Percentiles rank a stretch among this genome's conserved stretches.
Conservation (phyloP, 2,888 invertebrate species). For the Agrotis exclamationis region DNA sequence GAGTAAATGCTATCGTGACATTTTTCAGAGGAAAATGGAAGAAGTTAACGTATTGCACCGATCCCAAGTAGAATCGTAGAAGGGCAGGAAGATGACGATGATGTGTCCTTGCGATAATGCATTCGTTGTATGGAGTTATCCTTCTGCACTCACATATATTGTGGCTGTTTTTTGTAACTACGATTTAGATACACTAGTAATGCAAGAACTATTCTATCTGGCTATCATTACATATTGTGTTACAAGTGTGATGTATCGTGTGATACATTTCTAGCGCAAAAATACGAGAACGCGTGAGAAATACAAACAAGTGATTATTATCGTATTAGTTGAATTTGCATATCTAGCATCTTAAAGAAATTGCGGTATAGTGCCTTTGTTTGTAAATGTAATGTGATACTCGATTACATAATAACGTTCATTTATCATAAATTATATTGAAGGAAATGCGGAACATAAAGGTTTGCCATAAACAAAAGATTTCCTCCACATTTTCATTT, state of each 20-base stretch:
- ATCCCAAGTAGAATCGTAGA: too few relatives aligned
- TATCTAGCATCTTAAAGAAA: constrained; percentile 2
- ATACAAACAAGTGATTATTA: constrained; percentile 8
- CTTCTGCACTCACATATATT: neutral
- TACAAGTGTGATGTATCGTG: constrained; percentile 23
- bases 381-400: neutral
- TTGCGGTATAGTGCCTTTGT: neutral
- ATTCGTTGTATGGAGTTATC: neutral
- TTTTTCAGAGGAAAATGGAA: too few relatives aligned
- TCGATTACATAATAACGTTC: neutral
- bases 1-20: too few relatives aligned
- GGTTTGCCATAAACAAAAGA: neutral
- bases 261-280: constrained; percentile 12
- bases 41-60: too few relatives aligned
- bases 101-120: too few relatives aligned
- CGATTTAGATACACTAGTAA: constrained; percentile 17
- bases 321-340: constrained; percentile 15
- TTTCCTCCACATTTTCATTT: neutral
- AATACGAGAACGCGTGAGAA: constrained; percentile 36
- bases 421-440: neutral
- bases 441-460: neutral
- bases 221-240: constrained; percentile 1
- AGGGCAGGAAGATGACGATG: too few relatives aligned
- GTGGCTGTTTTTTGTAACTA: constrained; percentile 31
- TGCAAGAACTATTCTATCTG: constrained; percentile 1